phyloP scores from a whole-genome alignment of 2,888 invertebrate species.

The Exephanes ischioxanthus region DNA sequence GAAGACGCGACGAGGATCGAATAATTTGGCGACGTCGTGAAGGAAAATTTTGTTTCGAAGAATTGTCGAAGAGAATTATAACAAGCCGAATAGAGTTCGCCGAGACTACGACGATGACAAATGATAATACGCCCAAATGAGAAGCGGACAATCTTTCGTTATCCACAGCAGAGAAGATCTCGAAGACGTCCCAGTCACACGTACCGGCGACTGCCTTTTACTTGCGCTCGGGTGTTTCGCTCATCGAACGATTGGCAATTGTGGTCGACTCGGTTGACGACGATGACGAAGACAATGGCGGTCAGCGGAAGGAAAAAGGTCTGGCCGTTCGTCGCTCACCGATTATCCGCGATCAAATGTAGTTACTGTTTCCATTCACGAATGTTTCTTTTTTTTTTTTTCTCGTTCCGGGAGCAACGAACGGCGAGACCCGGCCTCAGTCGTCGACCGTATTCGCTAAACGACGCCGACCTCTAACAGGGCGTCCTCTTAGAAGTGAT shows the following conservation, averaged over 20 bases:
- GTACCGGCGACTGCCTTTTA: slow-evolving; percentile 34
- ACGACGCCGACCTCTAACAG: slow-evolving; percentile 30
- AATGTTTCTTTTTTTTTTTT: neutral
- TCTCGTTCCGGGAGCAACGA: slow-evolving; percentile 17
- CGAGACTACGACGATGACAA: neutral
- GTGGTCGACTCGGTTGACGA: slow-evolving; percentile 27
- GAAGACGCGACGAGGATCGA: neutral
- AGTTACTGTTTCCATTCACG: neutral
- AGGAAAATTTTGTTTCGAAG: neutral
- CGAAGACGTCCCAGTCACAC: slow-evolving; percentile 20
- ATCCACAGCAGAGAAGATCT: slow-evolving; percentile 13
- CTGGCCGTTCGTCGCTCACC: slow-evolving; percentile 21
- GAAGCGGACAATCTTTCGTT: neutral
- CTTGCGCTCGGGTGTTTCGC: slow-evolving; percentile 22
- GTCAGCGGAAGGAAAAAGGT: slow-evolving; percentile 2
- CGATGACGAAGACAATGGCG: neutral
- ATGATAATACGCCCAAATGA: slow-evolving; percentile 21
- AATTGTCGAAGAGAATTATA: neutral
- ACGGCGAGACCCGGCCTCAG: slow-evolving; percentile 21
- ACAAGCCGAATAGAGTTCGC: neutral
- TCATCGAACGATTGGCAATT: slow-evolving; percentile 22
- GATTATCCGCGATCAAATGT: neutral
- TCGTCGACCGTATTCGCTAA: slow-evolving; percentile 18
- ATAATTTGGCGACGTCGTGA: neutral
- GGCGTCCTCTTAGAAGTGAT: slow-evolving; percentile 12